Evolutionary conservation across 2,797 vertebrate species (phyloP), one percentile per base, ranked within the genome.

Genomic region (Sebastes glaucus): DNA sequence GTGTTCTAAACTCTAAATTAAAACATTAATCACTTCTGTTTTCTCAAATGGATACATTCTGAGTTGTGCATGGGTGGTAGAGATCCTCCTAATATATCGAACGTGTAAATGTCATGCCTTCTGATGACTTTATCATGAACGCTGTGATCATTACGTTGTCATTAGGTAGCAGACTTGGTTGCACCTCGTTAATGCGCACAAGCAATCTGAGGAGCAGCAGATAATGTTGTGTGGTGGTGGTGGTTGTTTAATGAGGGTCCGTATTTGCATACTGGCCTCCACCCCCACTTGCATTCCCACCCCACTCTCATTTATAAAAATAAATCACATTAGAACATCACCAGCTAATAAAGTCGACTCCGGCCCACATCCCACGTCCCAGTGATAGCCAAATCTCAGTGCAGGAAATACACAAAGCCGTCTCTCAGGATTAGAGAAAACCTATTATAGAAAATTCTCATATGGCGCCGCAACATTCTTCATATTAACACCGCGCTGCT

Each of bases 81-180:
- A 67, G 49, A 55, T 53, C 57, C 71, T 77, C 64, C 77, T 71
- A 85, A 87, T 83, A 80, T 75, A 83, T 75, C 69, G 61, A 81
- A 85, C 64, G 83, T 83, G 84, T 82, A 85, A 92, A 93, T 93
- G 94, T 92, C 93, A 93, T 38, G 87, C 49, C 88, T 89, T 90
- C 79, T 93, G 93, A 95, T 88, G 90, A 85, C 93, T 94, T 89
- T 80, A 95, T 95, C 90, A 74, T 72, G 80, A 89, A 85, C 5
- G 80, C 88, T 80, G 76, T 96, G 96, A 97, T 97, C 96, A 97
- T 97, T 97, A 95, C 96, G 94, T 95, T 96, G 95, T 96, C 97
- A 98, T 98, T 98, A 98, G 97, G 97, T 96, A 95, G 87, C 95
- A 94, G 96, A 96, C 96, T 96, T 96, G 96, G 96, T 94, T 97